These are phyloP conservation scores for Koerneria pararmatus DNA, from an alignment of 2,888 invertebrate species.

Conservation along the genomic window DNA sequence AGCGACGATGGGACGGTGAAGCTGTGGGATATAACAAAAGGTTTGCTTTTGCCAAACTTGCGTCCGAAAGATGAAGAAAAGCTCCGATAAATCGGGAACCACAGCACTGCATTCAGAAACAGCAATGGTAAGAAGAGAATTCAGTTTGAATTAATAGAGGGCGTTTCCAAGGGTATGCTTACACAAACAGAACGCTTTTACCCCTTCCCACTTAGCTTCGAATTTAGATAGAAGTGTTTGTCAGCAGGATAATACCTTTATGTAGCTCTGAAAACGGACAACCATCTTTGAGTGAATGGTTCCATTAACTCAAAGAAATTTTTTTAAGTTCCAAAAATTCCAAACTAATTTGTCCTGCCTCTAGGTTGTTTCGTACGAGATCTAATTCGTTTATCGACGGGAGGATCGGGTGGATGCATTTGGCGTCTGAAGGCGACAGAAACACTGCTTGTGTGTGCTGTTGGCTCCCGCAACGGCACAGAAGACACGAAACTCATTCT, in stretches of 20 bases:
- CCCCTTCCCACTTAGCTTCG: too few species aligned
- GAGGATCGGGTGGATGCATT: constrained; percentile 95
- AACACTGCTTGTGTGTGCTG: constrained; percentile 94
- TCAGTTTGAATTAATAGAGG: too few species aligned
- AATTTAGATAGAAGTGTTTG: too few species aligned
- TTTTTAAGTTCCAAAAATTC: neutral
- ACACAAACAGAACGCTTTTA: too few species aligned
- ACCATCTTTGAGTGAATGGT: neutral
- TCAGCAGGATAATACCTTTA: too few species aligned
- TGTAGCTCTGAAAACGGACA: neutral
- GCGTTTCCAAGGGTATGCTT: too few species aligned
- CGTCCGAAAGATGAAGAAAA: neutral
- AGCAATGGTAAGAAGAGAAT: too few species aligned
- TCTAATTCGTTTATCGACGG: constrained; percentile 85
- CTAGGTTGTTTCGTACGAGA: constrained; percentile 86
- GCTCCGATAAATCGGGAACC: too few species aligned
- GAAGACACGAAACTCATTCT: constrained; percentile 97
- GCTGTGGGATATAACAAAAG: constrained; percentile 84
- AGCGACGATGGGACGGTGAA: constrained; percentile 99
- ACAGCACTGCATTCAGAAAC: too few species aligned
- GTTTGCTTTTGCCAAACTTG: constrained; percentile 26
- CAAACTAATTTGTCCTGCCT: constrained; percentile 6
- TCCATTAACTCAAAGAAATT: neutral
- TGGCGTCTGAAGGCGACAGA: constrained; percentile 82
- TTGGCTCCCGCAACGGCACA: constrained; percentile 94